These are phyloP conservation scores for Acanthisitta chloris DNA, from an alignment of 2,113 vertebrate species.

Conservation along the genomic window DNA sequence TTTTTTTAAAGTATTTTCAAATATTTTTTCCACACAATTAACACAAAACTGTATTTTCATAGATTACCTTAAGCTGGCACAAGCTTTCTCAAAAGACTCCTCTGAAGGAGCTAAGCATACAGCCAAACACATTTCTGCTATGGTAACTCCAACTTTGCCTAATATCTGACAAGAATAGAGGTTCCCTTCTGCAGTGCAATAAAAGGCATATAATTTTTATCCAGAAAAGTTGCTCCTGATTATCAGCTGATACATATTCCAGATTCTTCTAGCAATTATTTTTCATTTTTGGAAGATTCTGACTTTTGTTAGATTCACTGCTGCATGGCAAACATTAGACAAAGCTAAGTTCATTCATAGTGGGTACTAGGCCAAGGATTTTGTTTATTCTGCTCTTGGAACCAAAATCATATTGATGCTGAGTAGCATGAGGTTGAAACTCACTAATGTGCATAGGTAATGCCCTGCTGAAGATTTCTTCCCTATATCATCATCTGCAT, in stretches of 20 bases:
- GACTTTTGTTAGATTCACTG: neutral
- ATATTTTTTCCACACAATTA: constrained; percentile 61
- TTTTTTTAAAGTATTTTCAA: constrained; percentile 57
- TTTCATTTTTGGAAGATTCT: neutral
- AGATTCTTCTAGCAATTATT: neutral
- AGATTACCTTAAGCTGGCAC: constrained; percentile 33
- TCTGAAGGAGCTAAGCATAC: neutral
- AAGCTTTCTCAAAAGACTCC: neutral
- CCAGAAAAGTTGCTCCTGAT: constrained; percentile 8
- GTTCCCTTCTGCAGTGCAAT: neutral
- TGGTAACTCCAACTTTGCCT: constrained; percentile 33
- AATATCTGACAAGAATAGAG: constrained; percentile 7
- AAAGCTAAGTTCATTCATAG: neutral
- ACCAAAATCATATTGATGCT: accelerated
- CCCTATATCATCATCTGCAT: neutral
- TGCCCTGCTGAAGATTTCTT: neutral
- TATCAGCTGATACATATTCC: neutral
- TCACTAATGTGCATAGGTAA: neutral
- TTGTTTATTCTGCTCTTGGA: neutral
- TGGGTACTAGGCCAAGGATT: neutral
- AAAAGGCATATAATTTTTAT: neutral
- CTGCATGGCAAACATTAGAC: neutral
- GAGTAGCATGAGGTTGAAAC: neutral
- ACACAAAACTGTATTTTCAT: constrained; percentile 35
- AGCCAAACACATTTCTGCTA: neutral